Evolutionary conservation across 1,140 invertebrate genomes (phyloP).

Genomic region (Holcopasites calliopsidis): DNA sequence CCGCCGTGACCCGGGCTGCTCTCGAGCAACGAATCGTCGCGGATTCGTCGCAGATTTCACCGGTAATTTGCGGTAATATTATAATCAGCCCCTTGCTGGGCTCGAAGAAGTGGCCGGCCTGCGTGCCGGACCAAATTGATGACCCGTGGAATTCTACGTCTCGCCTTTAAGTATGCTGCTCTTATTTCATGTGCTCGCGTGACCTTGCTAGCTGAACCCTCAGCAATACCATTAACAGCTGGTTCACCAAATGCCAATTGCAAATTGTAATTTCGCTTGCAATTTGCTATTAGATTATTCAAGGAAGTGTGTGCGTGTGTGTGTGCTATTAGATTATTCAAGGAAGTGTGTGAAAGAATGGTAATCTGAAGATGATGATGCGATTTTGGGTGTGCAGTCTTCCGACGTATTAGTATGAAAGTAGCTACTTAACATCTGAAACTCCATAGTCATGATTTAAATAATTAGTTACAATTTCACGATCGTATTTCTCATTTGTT

Average conservation of each 20-base stretch:
- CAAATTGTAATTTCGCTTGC: too few relatives aligned
- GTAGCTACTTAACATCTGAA: too few relatives aligned
- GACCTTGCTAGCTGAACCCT: slow-evolving; percentile 4
- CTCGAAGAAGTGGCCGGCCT: slow-evolving; percentile 37
- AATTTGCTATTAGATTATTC: too few relatives aligned
- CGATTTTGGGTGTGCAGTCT: too few relatives aligned
- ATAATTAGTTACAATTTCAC: background rate
- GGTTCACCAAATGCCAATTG: too few relatives aligned
- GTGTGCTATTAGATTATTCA: too few relatives aligned
- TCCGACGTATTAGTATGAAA: too few relatives aligned
- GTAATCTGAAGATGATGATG: too few relatives aligned
- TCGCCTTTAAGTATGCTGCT: slow-evolving; percentile 43
- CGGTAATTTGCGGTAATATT: slow-evolving; percentile 71
- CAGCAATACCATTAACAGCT: too few relatives aligned
- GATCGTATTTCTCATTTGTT: slow-evolving; percentile 68
- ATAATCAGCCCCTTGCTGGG: slow-evolving; percentile 66
- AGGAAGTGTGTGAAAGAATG: too few relatives aligned
- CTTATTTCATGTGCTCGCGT: slow-evolving; percentile 25
- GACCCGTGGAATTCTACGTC: slow-evolving; percentile 61
- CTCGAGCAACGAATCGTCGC: slow-evolving; percentile 43
- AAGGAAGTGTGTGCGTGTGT: too few relatives aligned
- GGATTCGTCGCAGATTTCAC: slow-evolving; percentile 67
- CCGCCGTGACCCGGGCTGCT: slow-evolving; percentile 36
- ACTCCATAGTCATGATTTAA: too few relatives aligned
- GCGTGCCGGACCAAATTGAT: slow-evolving; percentile 60